Evolutionary conservation across 2,113 vertebrate genomes (phyloP), one percentile per base, ranked within the genome.

Genomic region (Stercorarius parasiticus): DNA sequence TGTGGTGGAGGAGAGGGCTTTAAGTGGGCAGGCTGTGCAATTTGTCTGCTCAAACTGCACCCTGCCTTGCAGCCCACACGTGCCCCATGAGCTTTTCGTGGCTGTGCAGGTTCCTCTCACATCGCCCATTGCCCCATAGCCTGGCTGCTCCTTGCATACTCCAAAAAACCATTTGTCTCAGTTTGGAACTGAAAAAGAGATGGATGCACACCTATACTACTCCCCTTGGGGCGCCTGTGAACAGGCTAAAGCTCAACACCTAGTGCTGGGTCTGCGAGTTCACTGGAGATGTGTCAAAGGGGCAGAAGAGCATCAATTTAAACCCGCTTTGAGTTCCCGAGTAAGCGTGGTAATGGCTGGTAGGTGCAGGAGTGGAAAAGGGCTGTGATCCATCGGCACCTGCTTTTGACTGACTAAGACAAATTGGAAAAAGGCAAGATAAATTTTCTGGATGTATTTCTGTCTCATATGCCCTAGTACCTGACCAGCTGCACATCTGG

Each of bases 41-140:
- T 34, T 82, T 56, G 25, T 32, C 38, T 72, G 25, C 15, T 91
- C 52, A 50, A 43, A 40, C 40, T 62, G 43, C 62, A 88, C 8
- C 40, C 64, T 67, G 65, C 34, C 64, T 27, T 6, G 13, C 34
- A 62, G 67, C 17, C 55, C 55, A 23, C 0, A 0, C 6, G 11
- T 78, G 25, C 10, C 30, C 55, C 13, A 5, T 19, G 38, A 67
- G 38, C 10, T 62, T 86, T 52, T 38, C 0, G 0, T 45, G 65
- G 14, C n/a, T 0, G 2, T 87, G 55, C 23, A 49, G 45, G 38
- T 47, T 62, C 13, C 9, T 5, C 15, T 76, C 34, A 13, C 8
- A 3, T 38, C 3, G 5, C 2, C 1, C 4, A 2, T 43, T 56
- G 23, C 27, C 40, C 50, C 1, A 0, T 43, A 70, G 34, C 23